Evolutionary conservation across 2,113 vertebrate genomes (phyloP), one percentile per base, ranked within the genome.

Genomic region (Ciconia stormi): DNA sequence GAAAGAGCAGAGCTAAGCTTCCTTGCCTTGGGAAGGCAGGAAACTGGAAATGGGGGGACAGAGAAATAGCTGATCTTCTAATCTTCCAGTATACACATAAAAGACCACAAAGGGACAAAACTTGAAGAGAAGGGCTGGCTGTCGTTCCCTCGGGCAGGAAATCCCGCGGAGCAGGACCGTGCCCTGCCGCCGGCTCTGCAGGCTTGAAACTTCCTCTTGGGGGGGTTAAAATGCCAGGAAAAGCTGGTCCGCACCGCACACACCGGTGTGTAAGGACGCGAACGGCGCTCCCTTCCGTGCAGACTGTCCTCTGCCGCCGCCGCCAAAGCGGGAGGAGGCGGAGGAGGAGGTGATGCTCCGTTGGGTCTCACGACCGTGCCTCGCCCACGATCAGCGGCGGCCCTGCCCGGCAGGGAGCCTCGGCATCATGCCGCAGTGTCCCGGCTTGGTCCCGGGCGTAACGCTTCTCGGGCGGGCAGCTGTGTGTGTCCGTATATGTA

Each of bases 121-220:
- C 20, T 5, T 5, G 10, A n/a, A 32, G 20, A n/a, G 38, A n/a
- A 72, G 46, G 20, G 7, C 10, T 26, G 52, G 7, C 21, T 55
- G 44, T 19, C 8, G 6, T 47, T 80, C 32, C 34, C 15, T 46
- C 17, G 13, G 62, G 15, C 53, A 23, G 66, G 59, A 66, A 84
- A 74, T 83, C 71, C 88, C 61, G 61, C 87, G 72, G 92, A 85
- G 90, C 69, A 76, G 79, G 36, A 59, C 83, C 44, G 77, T 94
- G 82, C 87, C 71, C 95, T 72, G 89, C 22, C 62, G 47, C 92
- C 89, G 77, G 76, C 71, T 52, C 61, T 22, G 46, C 62, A 55
- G 73, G 34, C 58, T 81, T 40, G 18, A 46, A 59, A 72, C 72
- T 27, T 61, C 16, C 18, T 55, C 58, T n/a, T 7, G 9, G 10